Evolutionary conservation across 2,797 vertebrate species (phyloP).

Genomic region (Sciaenops ocellatus): DNA sequence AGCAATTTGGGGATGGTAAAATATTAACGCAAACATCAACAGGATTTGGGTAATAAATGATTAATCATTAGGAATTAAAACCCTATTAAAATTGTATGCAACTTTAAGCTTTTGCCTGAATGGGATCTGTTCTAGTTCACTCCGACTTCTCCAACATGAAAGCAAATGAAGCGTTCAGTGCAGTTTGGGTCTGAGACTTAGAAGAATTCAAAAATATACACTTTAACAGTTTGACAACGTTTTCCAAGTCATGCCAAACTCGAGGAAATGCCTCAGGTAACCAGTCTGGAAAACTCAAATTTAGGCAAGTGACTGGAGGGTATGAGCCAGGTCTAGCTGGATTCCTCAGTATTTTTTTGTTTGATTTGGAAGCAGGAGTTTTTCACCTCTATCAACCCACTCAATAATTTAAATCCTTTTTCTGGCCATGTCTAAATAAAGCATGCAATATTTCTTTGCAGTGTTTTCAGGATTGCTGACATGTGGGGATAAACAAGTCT

Average conservation of each 20-base stretch:
- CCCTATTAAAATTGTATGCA: background rate
- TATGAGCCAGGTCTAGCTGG: background rate
- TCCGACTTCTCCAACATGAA: background rate
- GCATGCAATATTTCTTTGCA: background rate
- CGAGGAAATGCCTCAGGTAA: background rate
- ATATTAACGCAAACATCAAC: constrained; percentile 26
- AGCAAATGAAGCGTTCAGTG: background rate
- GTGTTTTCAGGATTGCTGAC: constrained; percentile 8
- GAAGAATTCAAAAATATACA: background rate
- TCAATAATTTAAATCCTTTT: constrained; percentile 1
- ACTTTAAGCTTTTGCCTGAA: background rate
- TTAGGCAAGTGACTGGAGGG: background rate
- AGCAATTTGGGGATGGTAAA: constrained; percentile 9
- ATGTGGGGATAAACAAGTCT: background rate
- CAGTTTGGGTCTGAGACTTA: background rate
- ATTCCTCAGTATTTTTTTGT: background rate
- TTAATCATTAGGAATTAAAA: constrained; percentile 16
- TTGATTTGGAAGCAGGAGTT: background rate
- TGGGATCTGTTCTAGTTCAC: background rate
- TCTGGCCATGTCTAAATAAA: constrained; percentile 14
- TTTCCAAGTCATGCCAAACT: background rate
- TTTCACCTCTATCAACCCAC: background rate
- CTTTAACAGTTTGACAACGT: background rate
- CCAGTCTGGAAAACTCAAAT: background rate
- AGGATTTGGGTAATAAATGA: constrained; percentile 1